Evolutionary conservation across 2,113 vertebrate species (phyloP).

Genomic region (Asarcornis scutulata): DNA sequence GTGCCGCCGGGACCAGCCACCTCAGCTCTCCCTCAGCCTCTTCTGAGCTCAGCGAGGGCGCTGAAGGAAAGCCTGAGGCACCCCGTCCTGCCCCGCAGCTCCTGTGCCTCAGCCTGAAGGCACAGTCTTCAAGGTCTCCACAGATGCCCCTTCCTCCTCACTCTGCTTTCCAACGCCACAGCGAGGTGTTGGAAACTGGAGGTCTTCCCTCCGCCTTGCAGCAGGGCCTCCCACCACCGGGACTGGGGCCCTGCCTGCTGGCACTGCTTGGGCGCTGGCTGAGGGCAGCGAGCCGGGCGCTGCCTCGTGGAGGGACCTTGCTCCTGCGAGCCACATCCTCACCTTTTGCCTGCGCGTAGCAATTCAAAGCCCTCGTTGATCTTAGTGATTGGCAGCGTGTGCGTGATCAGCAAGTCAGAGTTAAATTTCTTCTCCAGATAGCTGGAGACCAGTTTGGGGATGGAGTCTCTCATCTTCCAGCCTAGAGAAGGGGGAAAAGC

Average conservation of each 20-base stretch:
- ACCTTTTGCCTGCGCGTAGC: slow-evolving; percentile 74
- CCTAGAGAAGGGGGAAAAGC: not conserved
- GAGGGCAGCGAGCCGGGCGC: not conserved
- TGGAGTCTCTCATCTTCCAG: slow-evolving; percentile 46
- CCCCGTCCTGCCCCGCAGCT: not conserved
- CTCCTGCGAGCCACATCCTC: not conserved
- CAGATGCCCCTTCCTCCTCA: not conserved
- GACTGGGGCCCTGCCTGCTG: not conserved
- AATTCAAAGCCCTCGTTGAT: slow-evolving; percentile 85
- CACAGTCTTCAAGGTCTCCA: accelerated
- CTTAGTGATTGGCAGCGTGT: slow-evolving; percentile 81
- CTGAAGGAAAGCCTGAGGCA: not conserved
- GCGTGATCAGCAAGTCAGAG: slow-evolving; percentile 85
- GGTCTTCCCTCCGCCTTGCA: not conserved
- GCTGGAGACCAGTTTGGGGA: slow-evolving; percentile 84
- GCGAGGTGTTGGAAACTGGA: not conserved
- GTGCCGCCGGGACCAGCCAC: accelerated
- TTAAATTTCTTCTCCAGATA: slow-evolving; percentile 88
- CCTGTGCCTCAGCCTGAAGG: too few species aligned
- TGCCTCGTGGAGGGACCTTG: not conserved
- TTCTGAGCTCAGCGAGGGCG: not conserved
- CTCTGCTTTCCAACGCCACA: not conserved
- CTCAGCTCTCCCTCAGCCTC: not conserved
- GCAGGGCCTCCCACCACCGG: accelerated
- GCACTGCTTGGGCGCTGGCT: not conserved